Evolutionary conservation across 2,113 vertebrate genomes (phyloP).

Genomic region (Xiphophorus hellerii): DNA sequence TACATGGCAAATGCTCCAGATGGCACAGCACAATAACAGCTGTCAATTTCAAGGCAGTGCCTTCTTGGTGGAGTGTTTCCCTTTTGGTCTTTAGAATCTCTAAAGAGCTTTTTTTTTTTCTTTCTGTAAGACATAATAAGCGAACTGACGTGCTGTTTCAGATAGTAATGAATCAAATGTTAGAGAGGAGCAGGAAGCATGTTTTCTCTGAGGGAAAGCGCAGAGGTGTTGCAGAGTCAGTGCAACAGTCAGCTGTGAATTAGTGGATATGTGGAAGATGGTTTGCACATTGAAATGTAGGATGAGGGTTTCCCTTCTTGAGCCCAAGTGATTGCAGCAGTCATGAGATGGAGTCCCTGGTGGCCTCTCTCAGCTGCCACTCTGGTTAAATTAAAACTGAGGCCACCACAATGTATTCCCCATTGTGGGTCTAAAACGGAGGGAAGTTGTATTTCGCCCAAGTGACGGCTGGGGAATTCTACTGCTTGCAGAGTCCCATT

Average conservation of each 20-base stretch:
- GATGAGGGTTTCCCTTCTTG: slow-evolving; percentile 61
- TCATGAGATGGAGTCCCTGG: slow-evolving; percentile 81
- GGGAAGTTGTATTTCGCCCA: slow-evolving; percentile 88
- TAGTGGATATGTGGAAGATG: slow-evolving; percentile 40
- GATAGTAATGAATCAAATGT: slow-evolving; percentile 76
- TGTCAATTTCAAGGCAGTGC: slow-evolving; percentile 84
- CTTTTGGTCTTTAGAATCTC: slow-evolving; percentile 75
- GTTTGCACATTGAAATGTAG: slow-evolving; percentile 58
- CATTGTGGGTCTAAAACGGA: slow-evolving; percentile 76
- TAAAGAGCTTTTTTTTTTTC: slow-evolving; percentile 63
- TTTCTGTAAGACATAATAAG: slow-evolving; percentile 76
- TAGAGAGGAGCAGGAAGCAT: slow-evolving; percentile 68
- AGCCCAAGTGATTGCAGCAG: slow-evolving; percentile 67
- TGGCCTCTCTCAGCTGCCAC: slow-evolving; percentile 86
- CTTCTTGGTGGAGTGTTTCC: slow-evolving; percentile 76
- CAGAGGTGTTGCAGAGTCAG: slow-evolving; percentile 63
- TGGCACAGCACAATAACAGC: slow-evolving; percentile 85
- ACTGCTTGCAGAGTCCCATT: slow-evolving; percentile 71
- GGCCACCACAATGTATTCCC: slow-evolving; percentile 84
- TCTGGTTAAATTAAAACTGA: slow-evolving; percentile 90
- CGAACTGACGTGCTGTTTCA: slow-evolving; percentile 76
- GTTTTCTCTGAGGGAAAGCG: slow-evolving; percentile 69
- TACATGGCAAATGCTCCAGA: slow-evolving; percentile 83
- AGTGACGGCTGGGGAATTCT: slow-evolving; percentile 88
- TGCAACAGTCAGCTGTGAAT: slow-evolving; percentile 51